Evolutionary conservation across 2,888 invertebrate species (phyloP), one percentile per base, ranked within the genome.

Genomic region (Melanchra persicariae): DNA sequence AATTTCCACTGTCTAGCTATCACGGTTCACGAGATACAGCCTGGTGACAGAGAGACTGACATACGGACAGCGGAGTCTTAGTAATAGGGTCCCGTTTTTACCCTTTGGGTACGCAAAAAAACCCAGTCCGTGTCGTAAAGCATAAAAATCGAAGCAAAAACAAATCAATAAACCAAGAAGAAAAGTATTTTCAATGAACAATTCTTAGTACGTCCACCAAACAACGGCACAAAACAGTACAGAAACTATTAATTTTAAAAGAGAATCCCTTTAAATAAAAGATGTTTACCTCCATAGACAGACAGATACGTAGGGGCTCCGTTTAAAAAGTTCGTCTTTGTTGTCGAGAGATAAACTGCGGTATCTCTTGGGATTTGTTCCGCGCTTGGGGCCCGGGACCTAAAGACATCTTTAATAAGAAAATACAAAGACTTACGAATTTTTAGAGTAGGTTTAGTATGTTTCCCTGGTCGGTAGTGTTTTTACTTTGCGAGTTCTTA

Each of bases 261-360:
- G 70, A 65, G 74, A 74, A 70, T 71, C 73, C 55, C 47, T 76
- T 63, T 77, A 84, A 77, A 84, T 84, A 84, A 80, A 76, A 76
- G 60, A 77, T 82, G 80, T 74, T 78, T 79, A 84, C n/a, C n/a
- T n/a, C n/a, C 72, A 73, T 66, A 72, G 68, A 70, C 75, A 66
- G 75, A 73, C 79, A 83, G 77, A 82, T 82, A 82, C 77, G 77
- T 76, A 82, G 82, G 79, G 77, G 74, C 72, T 82, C 77, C 81
- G 85, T 84, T 86, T 83, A 86, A 86, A 86, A 84, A 84, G 64
- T 82, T 75, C 65, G 59, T 84, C 85, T 86, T 87, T 88, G 85
- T 88, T 88, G 83, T 79, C 74, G 81, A 71, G 82, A 87, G 85
- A 90, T 87, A 87, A 86, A 88, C 84, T 84, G 85, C 79, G 80